A percentile compares a stretch with the other conserved stretches of the same genome.
These are phyloP conservation scores for Margarornis squamiger DNA, from an alignment of 2,797 vertebrate species.

Conservation along the genomic window DNA sequence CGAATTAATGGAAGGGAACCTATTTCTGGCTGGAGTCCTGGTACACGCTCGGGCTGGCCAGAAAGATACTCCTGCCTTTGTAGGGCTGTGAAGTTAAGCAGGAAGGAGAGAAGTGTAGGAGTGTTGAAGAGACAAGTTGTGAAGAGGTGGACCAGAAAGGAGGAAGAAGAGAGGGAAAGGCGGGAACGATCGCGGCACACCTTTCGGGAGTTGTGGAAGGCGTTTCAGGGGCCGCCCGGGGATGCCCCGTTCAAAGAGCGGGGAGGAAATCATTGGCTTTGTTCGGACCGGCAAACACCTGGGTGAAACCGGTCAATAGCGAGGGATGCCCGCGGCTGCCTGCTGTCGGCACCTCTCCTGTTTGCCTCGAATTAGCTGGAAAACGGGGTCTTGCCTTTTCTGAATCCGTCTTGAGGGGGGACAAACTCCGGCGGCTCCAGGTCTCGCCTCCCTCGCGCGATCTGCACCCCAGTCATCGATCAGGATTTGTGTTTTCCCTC, in stretches of 20 bases:
- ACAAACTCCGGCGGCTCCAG: neutral
- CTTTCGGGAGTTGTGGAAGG: neutral
- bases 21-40: neutral
- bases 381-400: constrained; percentile 1
- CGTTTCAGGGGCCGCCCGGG: neutral
- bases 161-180: neutral
- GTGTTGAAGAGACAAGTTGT: neutral
- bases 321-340: neutral
- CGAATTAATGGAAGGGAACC: neutral
- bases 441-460: neutral
- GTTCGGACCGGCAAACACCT: constrained; percentile 43
- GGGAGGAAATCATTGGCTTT: constrained; percentile 53
- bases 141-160: neutral
- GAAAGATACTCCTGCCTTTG: neutral
- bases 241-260: constrained; percentile 31
- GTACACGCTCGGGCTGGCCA: neutral
- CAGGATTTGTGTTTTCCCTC: neutral
- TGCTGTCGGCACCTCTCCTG: neutral
- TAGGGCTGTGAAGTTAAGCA: neutral
- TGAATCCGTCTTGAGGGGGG: neutral
- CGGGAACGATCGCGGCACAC: neutral
- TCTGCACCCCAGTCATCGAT: neutral
- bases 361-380: neutral
- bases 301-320: constrained; percentile 43
- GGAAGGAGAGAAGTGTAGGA: neutral